Evolutionary conservation across 2,888 invertebrate species (phyloP).

Genomic region (Caenorhabditis sinica): DNA sequence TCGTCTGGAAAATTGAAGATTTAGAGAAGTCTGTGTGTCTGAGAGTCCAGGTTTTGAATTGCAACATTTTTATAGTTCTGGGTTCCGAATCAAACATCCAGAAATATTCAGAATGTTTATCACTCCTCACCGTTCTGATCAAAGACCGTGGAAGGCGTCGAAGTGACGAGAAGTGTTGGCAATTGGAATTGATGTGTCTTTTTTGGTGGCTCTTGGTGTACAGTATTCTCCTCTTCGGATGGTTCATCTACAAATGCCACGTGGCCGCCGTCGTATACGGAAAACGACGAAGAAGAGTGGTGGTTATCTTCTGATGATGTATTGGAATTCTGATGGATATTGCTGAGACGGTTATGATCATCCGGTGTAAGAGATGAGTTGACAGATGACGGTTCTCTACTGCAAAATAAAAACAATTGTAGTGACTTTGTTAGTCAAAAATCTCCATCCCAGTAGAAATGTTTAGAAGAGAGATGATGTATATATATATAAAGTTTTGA

Average conservation of each 20-base stretch:
- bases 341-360: constrained; percentile 5
- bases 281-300: not conserved
- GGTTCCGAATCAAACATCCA: no score
- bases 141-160: constrained; percentile 54
- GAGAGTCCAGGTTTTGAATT: no score
- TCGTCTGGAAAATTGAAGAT: constrained; percentile 25
- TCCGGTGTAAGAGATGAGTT: constrained; percentile 20
- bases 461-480: no score
- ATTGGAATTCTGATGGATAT: not conserved
- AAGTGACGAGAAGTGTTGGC: constrained; percentile 62
- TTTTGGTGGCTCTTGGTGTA: not conserved
- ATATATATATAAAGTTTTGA: no score
- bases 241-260: constrained; percentile 39
- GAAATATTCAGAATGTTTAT: not conserved
- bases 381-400: constrained; percentile 5
- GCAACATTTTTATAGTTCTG: no score
- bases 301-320: not conserved
- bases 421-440: no score
- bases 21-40: no score
- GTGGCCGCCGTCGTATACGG: constrained; percentile 16
- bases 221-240: not conserved
- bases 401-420: not conserved
- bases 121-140: constrained; percentile 51
- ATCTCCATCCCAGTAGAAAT: no score
- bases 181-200: constrained; percentile 37